A percentile compares a stretch with the other conserved stretches of the same genome.
phyloP scores from a whole-genome alignment of 2,113 vertebrate genomes.

The Sinosuthora webbiana region DNA sequence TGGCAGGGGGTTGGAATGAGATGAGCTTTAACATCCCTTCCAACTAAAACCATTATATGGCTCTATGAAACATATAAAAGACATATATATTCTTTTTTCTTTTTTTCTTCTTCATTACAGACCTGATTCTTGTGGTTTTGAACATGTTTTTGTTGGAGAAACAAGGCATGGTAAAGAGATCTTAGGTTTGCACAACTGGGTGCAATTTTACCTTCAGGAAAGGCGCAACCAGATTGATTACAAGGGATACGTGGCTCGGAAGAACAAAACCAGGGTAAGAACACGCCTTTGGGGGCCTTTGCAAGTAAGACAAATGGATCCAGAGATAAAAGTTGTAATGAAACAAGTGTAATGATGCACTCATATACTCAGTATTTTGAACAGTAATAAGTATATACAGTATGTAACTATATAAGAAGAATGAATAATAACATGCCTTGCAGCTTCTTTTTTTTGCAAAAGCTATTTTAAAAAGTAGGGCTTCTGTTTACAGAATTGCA shows the following conservation, averaged over 20 bases:
- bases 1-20: neutral
- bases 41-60: neutral
- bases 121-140: slow-evolving; percentile 85
- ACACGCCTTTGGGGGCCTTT: neutral
- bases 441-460: neutral
- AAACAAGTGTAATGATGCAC: neutral
- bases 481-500: neutral
- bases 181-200: slow-evolving; percentile 87
- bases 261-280: slow-evolving; percentile 76
- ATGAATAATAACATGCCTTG: neutral
- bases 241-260: slow-evolving; percentile 80
- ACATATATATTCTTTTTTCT: neutral
- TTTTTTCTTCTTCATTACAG: slow-evolving; percentile 50
- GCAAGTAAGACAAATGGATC: neutral
- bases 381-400: neutral
- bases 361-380: neutral
- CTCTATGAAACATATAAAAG: neutral
- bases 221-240: slow-evolving; percentile 80
- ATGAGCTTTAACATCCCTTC: neutral
- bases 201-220: slow-evolving; percentile 89
- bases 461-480: neutral
- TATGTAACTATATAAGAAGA: neutral
- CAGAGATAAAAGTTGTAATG: neutral
- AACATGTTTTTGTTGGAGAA: slow-evolving; percentile 89
- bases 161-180: slow-evolving; percentile 75